Conservation (phyloP, 2,888 invertebrate genomes). For the Gortyna flavago region DNA sequence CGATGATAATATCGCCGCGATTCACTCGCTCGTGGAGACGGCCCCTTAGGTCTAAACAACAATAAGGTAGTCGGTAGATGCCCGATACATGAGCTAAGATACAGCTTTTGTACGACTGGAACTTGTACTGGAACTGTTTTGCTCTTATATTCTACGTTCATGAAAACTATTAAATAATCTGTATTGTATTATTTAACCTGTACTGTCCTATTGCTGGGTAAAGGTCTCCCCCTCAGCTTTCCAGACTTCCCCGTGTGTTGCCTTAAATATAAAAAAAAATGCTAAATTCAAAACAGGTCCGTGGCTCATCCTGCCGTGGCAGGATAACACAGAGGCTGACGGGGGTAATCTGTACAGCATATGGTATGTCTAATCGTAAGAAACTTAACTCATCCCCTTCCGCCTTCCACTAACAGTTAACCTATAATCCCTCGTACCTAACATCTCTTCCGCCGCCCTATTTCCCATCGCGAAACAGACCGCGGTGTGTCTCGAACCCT, state of each 20-base stretch:
- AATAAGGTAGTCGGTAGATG: neutral
- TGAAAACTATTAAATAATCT: too few relatives aligned
- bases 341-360: neutral
- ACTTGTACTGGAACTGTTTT: too few relatives aligned
- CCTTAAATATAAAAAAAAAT: too few relatives aligned
- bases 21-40: too few relatives aligned
- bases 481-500: conserved; percentile 35
- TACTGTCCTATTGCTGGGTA: too few relatives aligned
- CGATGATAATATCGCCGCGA: too few relatives aligned
- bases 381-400: neutral
- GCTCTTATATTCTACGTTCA: too few relatives aligned
- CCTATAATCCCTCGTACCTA: neutral
- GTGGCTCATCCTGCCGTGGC: neutral
- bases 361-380: neutral
- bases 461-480: conserved; percentile 35
- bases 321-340: neutral
- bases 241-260: too few relatives aligned
- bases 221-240: too few relatives aligned
- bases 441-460: conserved; percentile 12
- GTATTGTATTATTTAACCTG: too few relatives aligned
- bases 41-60: neutral
- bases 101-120: too few relatives aligned
- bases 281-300: neutral
- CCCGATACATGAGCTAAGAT: neutral
- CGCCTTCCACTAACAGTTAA: neutral